Base-by-base conservation (phyloP, 2,797 vertebrate genomes). In the Picus viridis region DNA sequence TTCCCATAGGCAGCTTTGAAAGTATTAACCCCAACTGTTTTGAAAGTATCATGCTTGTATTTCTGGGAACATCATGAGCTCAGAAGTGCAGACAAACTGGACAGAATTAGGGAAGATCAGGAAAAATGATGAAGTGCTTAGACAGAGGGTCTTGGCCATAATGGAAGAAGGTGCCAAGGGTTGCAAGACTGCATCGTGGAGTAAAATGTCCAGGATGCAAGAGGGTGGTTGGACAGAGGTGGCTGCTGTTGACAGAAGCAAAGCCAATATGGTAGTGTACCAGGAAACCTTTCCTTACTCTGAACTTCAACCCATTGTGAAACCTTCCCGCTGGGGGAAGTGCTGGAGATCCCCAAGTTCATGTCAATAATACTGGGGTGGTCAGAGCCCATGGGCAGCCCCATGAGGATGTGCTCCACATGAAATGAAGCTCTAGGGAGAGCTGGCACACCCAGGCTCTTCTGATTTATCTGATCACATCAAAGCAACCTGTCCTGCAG, bases 291-390 rank as follows among this genome's bases (percentile, higher is more conserved):
- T 86, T 86, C 73, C 67, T 91, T 78, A 54, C 36, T 30, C 59
- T 71, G 75, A 93, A 89, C 72, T 86, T 85, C 81, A 89, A 18
- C 70, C 79, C 9, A 18, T 86, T 93, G 92, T 75, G 88, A 94
- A 93, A 96, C 51, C 30, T 82, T 77, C 47, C 58, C 51, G 74
- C 41, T 61, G 69, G 57, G 68, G 41, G 69, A 90, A 82, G 86
- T 3, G 32, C 58, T 92, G 88, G 94, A 95, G 93, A 83, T 7
- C 70, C 49, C 78, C 6, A 1, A 41, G 58, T 39, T 65, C 10
- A 54, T 16, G 68, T 69, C n/a, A 30, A 12, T 13, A 64, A 10
- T 4, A 7, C 20, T 0, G 1, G 73, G 53, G 16, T 58, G 83
- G 87, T 72, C 19, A 11, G 72, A 83, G 39, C 49, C 1, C 10